Base-by-base conservation (phyloP, 2,888 invertebrate genomes). In the Diabrotica balteata region DNA sequence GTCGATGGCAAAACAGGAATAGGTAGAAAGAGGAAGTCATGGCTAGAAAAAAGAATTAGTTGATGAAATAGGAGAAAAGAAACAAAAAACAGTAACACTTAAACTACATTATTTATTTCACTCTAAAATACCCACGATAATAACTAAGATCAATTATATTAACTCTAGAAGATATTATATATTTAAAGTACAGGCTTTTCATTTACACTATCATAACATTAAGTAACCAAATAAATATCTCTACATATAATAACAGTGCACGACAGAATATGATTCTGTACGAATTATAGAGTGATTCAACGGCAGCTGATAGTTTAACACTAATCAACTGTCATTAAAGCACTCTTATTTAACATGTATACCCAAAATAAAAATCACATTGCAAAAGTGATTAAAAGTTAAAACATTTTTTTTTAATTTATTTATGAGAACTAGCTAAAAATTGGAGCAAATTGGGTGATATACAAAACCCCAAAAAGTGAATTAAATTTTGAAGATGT, bases 161-260 rank as follows among this genome's bases (percentile, higher is more conserved):
- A 32, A 32, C 32, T 32, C 32, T 32, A 32, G 32, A 32, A 32
- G 32, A 32, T 32, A 32, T 32, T 32, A 32, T 32, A 32, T 32
- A 32, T 32, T 32, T 32, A 32, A 32, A 17, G 43, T 57, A 57
- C 44, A n/a, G 55, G 45, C 45, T 43, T 57, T 44, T 42, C 42
- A 54, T 45, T 57, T 57, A 57, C 45, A 57, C 44, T 43, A 55
- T 11, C 9, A 45, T 57, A 57, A 57, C 55, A 57, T 57, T 57
- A 57, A 57, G 55, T 57, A 57, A 57, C 55, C 55, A 57, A 57
- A 57, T 57, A 57, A 57, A 57, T 57, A 45, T 57, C 45, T 57
- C 55, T 57, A 57, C 55, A 45, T 54, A 54, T 9, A 54, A 32
- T 54, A 54, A 50, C 22, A 54, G 50, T 53, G 52, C 53, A 46